Base-by-base conservation (phyloP, 2,888 invertebrate genomes). In the Pardosa pseudoannulata region DNA sequence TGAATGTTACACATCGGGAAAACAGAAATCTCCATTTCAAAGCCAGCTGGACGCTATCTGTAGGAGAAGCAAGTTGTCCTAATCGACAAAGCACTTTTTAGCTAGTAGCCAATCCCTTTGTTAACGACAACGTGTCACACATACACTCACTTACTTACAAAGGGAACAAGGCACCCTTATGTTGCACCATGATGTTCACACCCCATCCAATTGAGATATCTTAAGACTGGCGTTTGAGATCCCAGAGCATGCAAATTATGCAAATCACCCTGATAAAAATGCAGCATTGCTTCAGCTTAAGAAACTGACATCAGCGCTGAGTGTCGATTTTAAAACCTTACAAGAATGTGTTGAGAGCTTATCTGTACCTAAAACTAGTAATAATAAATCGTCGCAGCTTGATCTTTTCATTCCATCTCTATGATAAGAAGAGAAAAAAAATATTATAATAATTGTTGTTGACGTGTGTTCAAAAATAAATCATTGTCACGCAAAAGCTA, bases 241-340 rank as follows among this genome's bases (percentile, higher is more conserved):
- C 19, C 64, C 39, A 32, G 31, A 41, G 72, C 31, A 29, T 79
- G 64, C 65, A 71, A 71, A 72, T 72, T 72, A 79, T 79, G 79
- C 72, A 72, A 79, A 79, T 71, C 46, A 65, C 6, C 7, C 64
- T 64, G 71, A 79, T 79, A 79, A 79, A 79, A 79, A 71, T 79
- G 39, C 41, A 79, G 65, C 29, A 64, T 36, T 64, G 32, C 31
- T 16, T 27, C 62, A 56, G 39, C 62, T 32, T 62, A 74, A 74
- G 64, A 29, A 28, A 64, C 74, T 36, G 39, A 70, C 70, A 70
- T 70, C 56, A 36, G 70, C 46, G 50, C 56, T 32, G 56, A 79
- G 70, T 36, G 31, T 31, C 19, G 36, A 29, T 70, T 68, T 78
- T 78, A 78, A 65, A 78, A 32, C 70, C 36, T 41, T 62, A 32